Base-by-base conservation (phyloP, 2,113 vertebrate species). In the Seriola rivoliana region DNA sequence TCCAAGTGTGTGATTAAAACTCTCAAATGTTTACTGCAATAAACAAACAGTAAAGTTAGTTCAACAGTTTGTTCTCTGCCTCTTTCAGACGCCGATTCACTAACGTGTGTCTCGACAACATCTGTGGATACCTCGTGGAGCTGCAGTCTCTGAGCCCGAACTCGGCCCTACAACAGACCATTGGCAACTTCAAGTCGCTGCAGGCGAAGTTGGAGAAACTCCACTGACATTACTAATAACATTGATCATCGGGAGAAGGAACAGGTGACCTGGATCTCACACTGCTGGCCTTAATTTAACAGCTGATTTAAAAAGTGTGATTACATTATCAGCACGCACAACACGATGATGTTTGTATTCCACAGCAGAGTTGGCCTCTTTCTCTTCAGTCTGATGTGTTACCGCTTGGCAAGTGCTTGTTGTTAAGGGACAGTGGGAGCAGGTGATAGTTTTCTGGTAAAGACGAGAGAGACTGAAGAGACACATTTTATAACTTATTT, bases 61-160 rank as follows among this genome's bases (percentile, higher is more conserved):
- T 25, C 32, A 75, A 60, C 13, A 0, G 2, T 4, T 78, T 19
- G 50, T 68, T 69, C 69, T 25, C 11, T 40, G 69, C 50, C 5
- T 4, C 5, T 65, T 89, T 25, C 88, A 99, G 98, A 83, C 96
- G 97, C 52, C 92, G 94, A 44, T 99, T 99, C 89, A 99, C 97
- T 12, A 98, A 98, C 36, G 93, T 96, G 67, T 99, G 98, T 83
- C 93, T 99, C 72, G 98, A 99, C 91, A 97, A 97, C 79, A 95
- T 99, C 82, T 98, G 97, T 5, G 96, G 96, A 38, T 99, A 99
- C 85, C 95, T 99, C 25, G 98, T 99, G 84, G 98, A 99, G 90
- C 95, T 99, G 71, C 98, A 99, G 88, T 98, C 98, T 7, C 95
- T 99, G 91, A 98, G 95, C 71, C 97, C 97, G 0, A 98, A 96